Percentiles rank a stretch among this genome's conserved stretches.
phyloP scores from a whole-genome alignment of 2,888 invertebrate species.

The Lithosia quadra region DNA sequence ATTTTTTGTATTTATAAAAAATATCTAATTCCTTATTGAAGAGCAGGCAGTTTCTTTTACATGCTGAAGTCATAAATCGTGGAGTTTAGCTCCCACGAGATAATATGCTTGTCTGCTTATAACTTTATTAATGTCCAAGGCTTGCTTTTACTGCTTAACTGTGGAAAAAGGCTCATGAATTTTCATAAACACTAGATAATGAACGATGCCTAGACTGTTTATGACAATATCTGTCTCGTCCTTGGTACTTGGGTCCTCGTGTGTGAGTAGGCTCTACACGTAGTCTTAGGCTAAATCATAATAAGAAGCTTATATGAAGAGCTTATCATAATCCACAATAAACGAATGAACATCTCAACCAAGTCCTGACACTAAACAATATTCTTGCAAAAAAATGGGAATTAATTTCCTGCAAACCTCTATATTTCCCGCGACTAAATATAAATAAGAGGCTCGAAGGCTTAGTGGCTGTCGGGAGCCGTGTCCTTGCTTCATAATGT shows the following conservation, averaged over 20 bases:
- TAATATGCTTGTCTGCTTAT: background rate
- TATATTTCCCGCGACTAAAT: slow-evolving; percentile 70
- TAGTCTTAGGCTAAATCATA: slow-evolving; percentile 32
- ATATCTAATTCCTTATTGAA: background rate
- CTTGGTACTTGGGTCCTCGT: background rate
- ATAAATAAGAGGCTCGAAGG: slow-evolving; percentile 74
- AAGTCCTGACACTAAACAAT: slow-evolving; percentile 62
- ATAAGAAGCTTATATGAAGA: slow-evolving; percentile 40
- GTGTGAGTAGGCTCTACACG: background rate
- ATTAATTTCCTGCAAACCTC: slow-evolving; percentile 67
- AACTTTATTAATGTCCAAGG: background rate
- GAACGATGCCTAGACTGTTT: background rate
- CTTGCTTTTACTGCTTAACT: background rate
- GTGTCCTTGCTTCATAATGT: slow-evolving; percentile 79
- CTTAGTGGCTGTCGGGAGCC: slow-evolving; percentile 78
- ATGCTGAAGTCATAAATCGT: background rate
- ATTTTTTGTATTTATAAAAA: background rate
- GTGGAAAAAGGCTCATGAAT: background rate
- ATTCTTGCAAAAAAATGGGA: slow-evolving; percentile 59
- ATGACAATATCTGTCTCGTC: slow-evolving; percentile 19
- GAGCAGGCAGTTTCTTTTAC: background rate
- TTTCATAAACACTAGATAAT: background rate
- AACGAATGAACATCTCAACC: slow-evolving; percentile 51
- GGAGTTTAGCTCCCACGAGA: no score
- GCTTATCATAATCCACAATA: slow-evolving; percentile 52